Base-by-base conservation (phyloP, 1,140 invertebrate species). In the Drosophila grimshawi region DNA sequence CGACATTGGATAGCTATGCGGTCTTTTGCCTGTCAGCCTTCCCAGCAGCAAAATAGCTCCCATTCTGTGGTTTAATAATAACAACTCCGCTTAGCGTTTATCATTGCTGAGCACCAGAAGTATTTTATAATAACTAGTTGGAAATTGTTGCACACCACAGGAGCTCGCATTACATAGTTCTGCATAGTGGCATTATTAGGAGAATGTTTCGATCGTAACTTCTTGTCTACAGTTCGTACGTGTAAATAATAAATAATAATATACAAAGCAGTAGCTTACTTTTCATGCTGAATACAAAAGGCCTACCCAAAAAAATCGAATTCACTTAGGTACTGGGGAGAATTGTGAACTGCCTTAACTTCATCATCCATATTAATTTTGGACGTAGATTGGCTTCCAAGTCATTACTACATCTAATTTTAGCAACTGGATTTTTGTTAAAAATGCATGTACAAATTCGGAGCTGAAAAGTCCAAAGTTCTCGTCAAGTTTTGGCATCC, bases 1-100 rank as follows among this genome's bases (percentile, higher is more conserved):
- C 64, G 81, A 85, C 77, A 85, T 86, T 65, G 67, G 73, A 86
- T 74, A 81, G 81, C 57, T 52, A 67, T 52, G 65, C 60, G 57
- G 27, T 48, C 39, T 46, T 41, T 29, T 43, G 39, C 33, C 39
- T 51, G 48, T 19, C 4, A 32, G 45, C 60, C 49, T 76, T 46
- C 57, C 5, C 45, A 45, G 30, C 33, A 35, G 41, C 43, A 51
- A 55, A 32, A 35, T 11, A 63, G n/a, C 48, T 49, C 30, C 33
- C 61, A 60, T 45, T 65, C 37, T 59, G 48, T 49, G 19, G 65
- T 27, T 69, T 76, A 83, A 79, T 79, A 81, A 82, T 46, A 49
- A 41, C 57, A 49, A 64, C 62, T 45, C 39, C 35, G 62, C 49
- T 51, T 64, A 79, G 70, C 76, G 74, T 82, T 82, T 83, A 83